Conservation (phyloP, 2,888 invertebrate genomes). For the Dynastes maya region DNA sequence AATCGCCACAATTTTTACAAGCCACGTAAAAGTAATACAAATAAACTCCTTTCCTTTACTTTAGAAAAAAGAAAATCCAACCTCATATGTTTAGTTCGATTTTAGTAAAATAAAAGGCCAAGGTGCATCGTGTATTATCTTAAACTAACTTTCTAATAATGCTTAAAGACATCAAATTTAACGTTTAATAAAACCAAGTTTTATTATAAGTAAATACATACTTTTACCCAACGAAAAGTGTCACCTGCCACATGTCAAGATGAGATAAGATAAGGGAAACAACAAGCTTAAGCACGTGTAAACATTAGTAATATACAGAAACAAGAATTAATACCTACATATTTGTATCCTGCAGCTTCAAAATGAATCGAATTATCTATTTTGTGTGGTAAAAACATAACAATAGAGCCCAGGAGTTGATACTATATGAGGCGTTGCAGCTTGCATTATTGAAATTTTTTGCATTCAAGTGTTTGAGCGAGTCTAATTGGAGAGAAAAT, state of each 20-base stretch:
- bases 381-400: neutral
- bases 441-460: neutral
- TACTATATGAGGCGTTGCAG: neutral
- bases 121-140: neutral
- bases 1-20: neutral
- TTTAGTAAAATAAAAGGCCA: neutral
- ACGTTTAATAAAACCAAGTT: neutral
- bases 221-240: too few species aligned
- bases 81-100: slow-evolving; percentile 7
- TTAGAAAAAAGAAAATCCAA: neutral
- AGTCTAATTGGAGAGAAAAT: neutral
- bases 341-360: too few species aligned
- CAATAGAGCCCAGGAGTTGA: neutral
- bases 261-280: too few species aligned
- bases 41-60: neutral
- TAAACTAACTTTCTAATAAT: neutral
- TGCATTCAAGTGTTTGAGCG: neutral
- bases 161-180: neutral
- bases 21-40: neutral
- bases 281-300: too few species aligned
- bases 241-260: too few species aligned
- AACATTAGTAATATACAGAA: too few species aligned
- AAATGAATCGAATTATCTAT: too few species aligned
- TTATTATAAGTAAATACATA: neutral
- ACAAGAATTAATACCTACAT: too few species aligned